Percentiles rank a stretch among this genome's conserved stretches.
phyloP scores from a whole-genome alignment of 1,140 invertebrate species.

The Drosophila malerkotliana region DNA sequence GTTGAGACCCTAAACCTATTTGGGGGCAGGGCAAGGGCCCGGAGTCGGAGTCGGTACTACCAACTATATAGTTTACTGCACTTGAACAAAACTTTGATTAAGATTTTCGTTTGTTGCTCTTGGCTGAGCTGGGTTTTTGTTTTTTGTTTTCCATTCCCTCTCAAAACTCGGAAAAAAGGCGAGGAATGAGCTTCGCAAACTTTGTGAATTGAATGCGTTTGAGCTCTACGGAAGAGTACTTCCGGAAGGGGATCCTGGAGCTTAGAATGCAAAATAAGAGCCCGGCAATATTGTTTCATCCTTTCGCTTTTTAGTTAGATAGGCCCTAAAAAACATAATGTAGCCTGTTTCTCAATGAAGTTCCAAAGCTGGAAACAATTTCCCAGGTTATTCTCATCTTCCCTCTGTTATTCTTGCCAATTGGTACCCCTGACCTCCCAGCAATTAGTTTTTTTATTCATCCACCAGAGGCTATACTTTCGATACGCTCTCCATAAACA shows the following conservation, averaged over 20 bases:
- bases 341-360: too few species aligned
- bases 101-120: slow-evolving; percentile 76
- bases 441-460: slow-evolving; percentile 38
- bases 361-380: slow-evolving; percentile 1
- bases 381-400: not conserved
- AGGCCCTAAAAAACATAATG: not conserved
- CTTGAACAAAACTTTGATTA: slow-evolving; percentile 79
- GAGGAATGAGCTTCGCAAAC: slow-evolving; percentile 26
- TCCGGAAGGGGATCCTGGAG: not conserved
- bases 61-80: slow-evolving; percentile 80
- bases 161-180: slow-evolving; percentile 6
- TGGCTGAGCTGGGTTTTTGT: slow-evolving; percentile 28
- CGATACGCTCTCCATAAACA: slow-evolving; percentile 49
- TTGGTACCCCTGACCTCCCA: slow-evolving; percentile 14
- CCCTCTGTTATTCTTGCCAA: slow-evolving; percentile 8
- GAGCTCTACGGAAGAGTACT: slow-evolving; percentile 20
- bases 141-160: slow-evolving; percentile 28
- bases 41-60: slow-evolving; percentile 29
- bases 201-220: slow-evolving; percentile 60
- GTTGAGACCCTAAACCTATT: slow-evolving; percentile 65
- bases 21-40: not conserved
- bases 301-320: too few species aligned
- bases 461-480: slow-evolving; percentile 7
- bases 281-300: not conserved
- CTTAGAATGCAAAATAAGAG: not conserved